Percentiles rank a stretch among this genome's conserved stretches.
phyloP scores from a whole-genome alignment of 1,140 invertebrate genomes.

The Drosophila elegans region DNA sequence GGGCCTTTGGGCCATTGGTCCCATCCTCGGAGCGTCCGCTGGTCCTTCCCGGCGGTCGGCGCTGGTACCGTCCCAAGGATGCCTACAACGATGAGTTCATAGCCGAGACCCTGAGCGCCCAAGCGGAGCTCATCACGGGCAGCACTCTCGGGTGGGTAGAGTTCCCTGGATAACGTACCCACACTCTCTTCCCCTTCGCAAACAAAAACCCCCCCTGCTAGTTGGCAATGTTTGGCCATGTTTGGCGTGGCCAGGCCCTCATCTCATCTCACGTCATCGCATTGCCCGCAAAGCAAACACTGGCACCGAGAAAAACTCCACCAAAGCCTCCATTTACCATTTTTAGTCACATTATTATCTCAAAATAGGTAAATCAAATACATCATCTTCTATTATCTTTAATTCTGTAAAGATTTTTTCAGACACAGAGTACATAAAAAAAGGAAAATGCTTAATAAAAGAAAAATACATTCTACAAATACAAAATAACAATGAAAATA shows the following conservation, averaged over 20 bases:
- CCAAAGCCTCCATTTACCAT: background rate
- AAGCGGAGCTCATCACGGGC: slow-evolving; percentile 91
- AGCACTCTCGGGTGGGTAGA: slow-evolving; percentile 89
- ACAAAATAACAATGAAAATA: too few species aligned
- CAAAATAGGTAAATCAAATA: background rate
- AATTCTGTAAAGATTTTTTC: too few species aligned
- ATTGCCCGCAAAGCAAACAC: slow-evolving; percentile 27
- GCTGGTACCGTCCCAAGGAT: slow-evolving; percentile 91
- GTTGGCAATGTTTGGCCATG: slow-evolving; percentile 47
- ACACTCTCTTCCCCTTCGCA: background rate
- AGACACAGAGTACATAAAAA: too few species aligned
- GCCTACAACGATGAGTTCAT: slow-evolving; percentile 92
- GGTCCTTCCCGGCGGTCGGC: slow-evolving; percentile 89
- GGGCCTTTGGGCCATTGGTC: slow-evolving; percentile 86
- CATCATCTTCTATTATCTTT: too few species aligned
- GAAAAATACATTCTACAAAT: too few species aligned
- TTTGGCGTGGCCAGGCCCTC: slow-evolving; percentile 47
- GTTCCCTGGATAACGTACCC: background rate
- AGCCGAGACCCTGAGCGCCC: slow-evolving; percentile 89
- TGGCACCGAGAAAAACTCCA: slow-evolving; percentile 22
- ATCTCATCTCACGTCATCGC: slow-evolving; percentile 34
- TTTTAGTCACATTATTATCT: background rate
- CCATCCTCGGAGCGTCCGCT: slow-evolving; percentile 86
- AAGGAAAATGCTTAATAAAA: too few species aligned
- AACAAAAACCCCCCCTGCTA: slow-evolving; percentile 8